These are phyloP conservation scores for Ranitomeya variabilis DNA, from an alignment of 2,113 vertebrate genomes.

Conservation along the genomic window DNA sequence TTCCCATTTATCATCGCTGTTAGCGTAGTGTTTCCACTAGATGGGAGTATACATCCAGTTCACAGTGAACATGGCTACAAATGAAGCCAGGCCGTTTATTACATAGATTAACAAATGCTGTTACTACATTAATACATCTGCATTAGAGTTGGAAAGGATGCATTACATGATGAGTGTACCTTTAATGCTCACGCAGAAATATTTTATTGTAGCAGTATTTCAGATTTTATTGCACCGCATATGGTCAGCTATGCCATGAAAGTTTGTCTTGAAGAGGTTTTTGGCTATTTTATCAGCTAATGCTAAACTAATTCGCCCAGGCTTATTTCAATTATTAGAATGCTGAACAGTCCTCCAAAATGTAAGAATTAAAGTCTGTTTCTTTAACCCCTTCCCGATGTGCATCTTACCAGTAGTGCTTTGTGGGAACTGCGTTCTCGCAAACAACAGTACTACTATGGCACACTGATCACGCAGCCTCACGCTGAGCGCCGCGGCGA, in stretches of 20 bases:
- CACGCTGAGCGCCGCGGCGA: no score
- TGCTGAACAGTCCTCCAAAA: not conserved
- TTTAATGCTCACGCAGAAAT: not conserved
- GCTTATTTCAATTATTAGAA: not conserved
- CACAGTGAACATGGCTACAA: not conserved
- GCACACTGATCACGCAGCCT: no score
- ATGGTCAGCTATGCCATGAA: not conserved
- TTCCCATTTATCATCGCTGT: not conserved
- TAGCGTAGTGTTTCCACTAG: conserved; percentile 36
- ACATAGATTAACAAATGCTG: conserved; percentile 5
- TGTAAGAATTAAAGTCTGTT: not conserved
- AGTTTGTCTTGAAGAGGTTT: not conserved
- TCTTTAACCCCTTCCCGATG: no score
- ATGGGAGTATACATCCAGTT: conserved; percentile 43
- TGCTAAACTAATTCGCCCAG: not conserved
- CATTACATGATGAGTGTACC: conserved; percentile 3
- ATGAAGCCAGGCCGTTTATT: not conserved
- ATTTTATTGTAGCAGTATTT: conserved; percentile 1
- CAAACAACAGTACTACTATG: no score
- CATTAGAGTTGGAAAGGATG: not conserved
- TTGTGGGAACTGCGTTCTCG: no score
- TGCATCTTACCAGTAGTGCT: no score
- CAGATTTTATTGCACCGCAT: not conserved
- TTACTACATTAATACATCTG: conserved; percentile 22
- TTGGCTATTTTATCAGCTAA: not conserved